phyloP scores from a whole-genome alignment of 2,797 vertebrate species.

The Spinibarbus caldwelli region DNA sequence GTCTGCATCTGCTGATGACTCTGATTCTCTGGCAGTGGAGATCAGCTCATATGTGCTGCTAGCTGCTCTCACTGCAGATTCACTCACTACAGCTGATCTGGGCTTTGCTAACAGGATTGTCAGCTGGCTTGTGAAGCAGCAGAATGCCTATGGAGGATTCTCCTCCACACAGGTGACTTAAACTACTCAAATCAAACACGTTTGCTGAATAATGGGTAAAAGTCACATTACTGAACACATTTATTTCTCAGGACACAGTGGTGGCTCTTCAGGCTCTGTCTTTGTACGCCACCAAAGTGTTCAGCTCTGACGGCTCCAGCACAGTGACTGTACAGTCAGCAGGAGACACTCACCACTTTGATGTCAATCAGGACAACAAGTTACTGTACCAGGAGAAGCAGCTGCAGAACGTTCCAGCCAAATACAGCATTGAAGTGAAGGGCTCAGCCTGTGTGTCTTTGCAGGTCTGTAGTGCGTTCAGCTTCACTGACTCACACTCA shows the following conservation, averaged over 20 bases:
- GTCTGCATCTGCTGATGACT: slow-evolving; percentile 43
- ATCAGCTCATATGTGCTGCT: slow-evolving; percentile 80
- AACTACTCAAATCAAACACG: slow-evolving; percentile 56
- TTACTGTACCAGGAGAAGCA: slow-evolving; percentile 33
- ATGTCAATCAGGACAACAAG: not conserved
- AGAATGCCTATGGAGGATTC: slow-evolving; percentile 67
- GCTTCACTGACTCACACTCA: not conserved
- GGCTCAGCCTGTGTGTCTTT: slow-evolving; percentile 29
- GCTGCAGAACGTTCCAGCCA: not conserved
- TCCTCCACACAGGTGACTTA: slow-evolving; percentile 26
- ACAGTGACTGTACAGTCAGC: slow-evolving; percentile 65
- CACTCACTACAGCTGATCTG: slow-evolving; percentile 68
- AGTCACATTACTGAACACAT: not conserved
- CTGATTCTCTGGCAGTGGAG: slow-evolving; percentile 80
- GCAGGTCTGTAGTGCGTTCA: not conserved
- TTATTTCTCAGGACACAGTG: slow-evolving; percentile 73
- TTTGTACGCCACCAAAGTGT: slow-evolving; percentile 77
- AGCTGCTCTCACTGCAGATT: slow-evolving; percentile 72
- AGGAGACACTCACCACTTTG: slow-evolving; percentile 64
- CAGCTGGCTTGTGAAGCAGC: slow-evolving; percentile 78
- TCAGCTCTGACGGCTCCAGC: slow-evolving; percentile 53
- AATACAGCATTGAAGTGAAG: slow-evolving; percentile 38
- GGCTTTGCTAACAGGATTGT: slow-evolving; percentile 71
- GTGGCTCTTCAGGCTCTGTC: slow-evolving; percentile 86
- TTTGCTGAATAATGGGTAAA: not conserved